Evolutionary conservation across 2,113 vertebrate genomes (phyloP).

Genomic region (Xenopus laevis): DNA sequence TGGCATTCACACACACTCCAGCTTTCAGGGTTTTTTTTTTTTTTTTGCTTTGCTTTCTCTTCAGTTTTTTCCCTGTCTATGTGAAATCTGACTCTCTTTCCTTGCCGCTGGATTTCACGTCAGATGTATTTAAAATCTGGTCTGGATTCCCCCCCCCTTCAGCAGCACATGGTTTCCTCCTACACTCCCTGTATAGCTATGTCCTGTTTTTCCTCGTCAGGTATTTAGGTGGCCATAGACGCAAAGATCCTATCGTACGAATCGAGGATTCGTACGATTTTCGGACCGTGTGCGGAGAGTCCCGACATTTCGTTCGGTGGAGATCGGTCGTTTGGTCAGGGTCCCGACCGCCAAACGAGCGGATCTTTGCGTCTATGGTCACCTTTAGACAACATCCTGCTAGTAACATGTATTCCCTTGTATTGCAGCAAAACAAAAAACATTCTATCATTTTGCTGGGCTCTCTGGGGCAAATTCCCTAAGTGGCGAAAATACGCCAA

Average conservation of each 20-base stretch:
- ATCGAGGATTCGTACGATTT: too few relatives aligned
- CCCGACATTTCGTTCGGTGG: too few relatives aligned
- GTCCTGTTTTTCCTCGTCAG: background rate
- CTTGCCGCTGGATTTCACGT: constrained; percentile 32
- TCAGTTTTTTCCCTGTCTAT: constrained; percentile 20
- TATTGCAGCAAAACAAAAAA: background rate
- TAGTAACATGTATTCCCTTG: constrained; percentile 3
- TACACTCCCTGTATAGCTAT: constrained; percentile 18
- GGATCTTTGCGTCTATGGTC: too few relatives aligned
- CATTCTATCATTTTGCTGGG: too few relatives aligned
- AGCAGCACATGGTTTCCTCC: constrained; percentile 16
- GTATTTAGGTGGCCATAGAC: too few relatives aligned
- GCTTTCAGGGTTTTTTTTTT: constrained; percentile 33
- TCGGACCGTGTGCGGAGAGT: too few relatives aligned
- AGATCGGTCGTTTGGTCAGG: too few relatives aligned
- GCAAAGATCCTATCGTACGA: too few relatives aligned
- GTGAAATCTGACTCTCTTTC: constrained; percentile 42
- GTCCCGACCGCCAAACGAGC: too few relatives aligned
- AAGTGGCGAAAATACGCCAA: too few relatives aligned
- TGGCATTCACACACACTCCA: constrained; percentile 20
- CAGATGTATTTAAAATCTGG: constrained; percentile 42
- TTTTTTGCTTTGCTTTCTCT: constrained; percentile 15
- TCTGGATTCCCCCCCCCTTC: constrained; percentile 30
- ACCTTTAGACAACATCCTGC: constrained; percentile 19
- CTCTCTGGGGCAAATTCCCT: too few relatives aligned